Evolutionary conservation across 1,140 invertebrate species (phyloP).

Genomic region (Nymphalis io): DNA sequence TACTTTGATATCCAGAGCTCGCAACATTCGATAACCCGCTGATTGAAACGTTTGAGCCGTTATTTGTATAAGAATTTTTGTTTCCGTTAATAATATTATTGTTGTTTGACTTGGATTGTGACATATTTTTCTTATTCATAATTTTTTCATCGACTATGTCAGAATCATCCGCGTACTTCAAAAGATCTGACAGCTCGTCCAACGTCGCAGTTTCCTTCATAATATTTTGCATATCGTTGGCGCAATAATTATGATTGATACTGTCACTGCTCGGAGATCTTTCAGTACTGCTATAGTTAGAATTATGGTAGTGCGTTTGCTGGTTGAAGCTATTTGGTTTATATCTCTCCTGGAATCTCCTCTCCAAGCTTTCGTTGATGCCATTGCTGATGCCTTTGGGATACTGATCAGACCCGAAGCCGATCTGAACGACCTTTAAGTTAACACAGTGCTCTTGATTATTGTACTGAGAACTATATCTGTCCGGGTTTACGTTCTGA

Average conservation of each 20-base stretch:
- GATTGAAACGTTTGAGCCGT: conserved; percentile 88
- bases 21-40: conserved; percentile 91
- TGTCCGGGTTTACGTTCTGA: conserved; percentile 75
- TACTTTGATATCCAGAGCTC: conserved; percentile 94
- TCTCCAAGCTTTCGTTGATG: conserved; percentile 80
- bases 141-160: conserved; percentile 80
- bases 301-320: conserved; percentile 68
- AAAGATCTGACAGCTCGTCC: conserved; percentile 87
- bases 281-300: conserved; percentile 72
- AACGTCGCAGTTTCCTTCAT: conserved; percentile 82
- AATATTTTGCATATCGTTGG: conserved; percentile 71
- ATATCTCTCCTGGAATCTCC: conserved; percentile 72
- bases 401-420: conserved; percentile 73
- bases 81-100: conserved; percentile 72
- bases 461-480: conserved; percentile 79
- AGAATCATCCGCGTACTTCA: conserved; percentile 85
- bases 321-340: conserved; percentile 73
- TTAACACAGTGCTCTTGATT: conserved; percentile 80
- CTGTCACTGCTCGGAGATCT: conserved; percentile 71
- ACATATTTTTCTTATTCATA: conserved; percentile 75
- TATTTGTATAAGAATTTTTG: conserved; percentile 80
- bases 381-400: conserved; percentile 75
- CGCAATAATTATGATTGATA: conserved; percentile 72
- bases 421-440: conserved; percentile 80
- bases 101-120: conserved; percentile 70